phyloP scores from a whole-genome alignment of 2,113 vertebrate genomes.

The Isurus oxyrinchus region DNA sequence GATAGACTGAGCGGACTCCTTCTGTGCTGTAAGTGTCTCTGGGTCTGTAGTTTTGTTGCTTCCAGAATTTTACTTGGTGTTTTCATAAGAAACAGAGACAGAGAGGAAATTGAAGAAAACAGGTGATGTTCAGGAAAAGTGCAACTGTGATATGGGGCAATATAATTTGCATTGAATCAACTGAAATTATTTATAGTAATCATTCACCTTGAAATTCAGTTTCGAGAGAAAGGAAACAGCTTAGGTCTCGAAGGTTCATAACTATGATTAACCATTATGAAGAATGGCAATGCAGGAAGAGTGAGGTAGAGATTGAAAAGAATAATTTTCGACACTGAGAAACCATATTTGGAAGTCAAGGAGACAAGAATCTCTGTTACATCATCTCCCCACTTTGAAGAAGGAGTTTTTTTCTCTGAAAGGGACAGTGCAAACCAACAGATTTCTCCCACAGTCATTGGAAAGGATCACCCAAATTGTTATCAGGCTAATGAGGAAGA shows the following conservation, averaged over 20 bases:
- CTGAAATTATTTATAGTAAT: background rate
- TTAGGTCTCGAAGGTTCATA: background rate
- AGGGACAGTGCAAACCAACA: background rate
- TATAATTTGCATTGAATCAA: background rate
- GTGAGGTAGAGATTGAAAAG: background rate
- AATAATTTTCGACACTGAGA: background rate
- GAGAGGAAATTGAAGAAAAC: background rate
- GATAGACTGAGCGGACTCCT: background rate
- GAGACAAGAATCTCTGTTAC: background rate
- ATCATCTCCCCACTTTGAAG: background rate
- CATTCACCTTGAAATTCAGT: background rate
- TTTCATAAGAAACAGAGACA: background rate
- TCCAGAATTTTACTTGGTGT: background rate
- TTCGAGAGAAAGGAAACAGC: background rate
- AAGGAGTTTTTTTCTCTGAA: background rate
- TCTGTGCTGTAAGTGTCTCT: background rate
- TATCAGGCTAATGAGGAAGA: background rate
- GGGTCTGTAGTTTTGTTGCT: background rate
- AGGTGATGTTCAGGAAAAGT: background rate
- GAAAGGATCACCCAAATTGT: background rate
- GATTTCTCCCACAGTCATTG: background rate
- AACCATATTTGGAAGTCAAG: too few relatives aligned
- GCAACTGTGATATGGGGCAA: background rate
- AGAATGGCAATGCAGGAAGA: background rate
- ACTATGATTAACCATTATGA: background rate